A percentile compares a stretch with the other conserved stretches of the same genome.
phyloP scores from a whole-genome alignment of 2,797 vertebrate species.

The Acanthopagrus latus region DNA sequence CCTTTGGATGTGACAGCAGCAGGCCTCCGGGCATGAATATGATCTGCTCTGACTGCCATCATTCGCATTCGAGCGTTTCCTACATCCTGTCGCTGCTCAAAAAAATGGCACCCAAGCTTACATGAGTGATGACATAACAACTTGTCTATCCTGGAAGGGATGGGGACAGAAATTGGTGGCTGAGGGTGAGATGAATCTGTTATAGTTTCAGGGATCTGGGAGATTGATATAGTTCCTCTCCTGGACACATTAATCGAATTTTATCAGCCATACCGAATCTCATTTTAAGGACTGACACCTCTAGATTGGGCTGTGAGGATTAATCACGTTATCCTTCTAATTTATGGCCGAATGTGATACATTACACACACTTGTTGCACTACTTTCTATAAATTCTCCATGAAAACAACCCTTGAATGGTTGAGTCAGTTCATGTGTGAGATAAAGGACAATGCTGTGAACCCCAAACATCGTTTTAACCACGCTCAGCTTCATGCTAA shows the following conservation, averaged over 20 bases:
- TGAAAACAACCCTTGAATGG: neutral
- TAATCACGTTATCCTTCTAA: constrained; percentile 7
- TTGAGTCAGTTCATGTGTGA: neutral
- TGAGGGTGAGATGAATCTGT: constrained; percentile 24
- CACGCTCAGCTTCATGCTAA: neutral
- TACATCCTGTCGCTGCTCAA: neutral
- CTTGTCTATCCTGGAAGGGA: neutral
- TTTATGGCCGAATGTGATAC: constrained; percentile 8
- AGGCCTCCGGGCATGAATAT: constrained; percentile 19
- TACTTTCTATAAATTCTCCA: neutral
- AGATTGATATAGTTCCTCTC: constrained; percentile 32
- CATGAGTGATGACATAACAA: constrained; percentile 31
- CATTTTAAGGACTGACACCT: neutral
- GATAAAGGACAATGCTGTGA: neutral
- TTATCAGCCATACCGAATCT: constrained; percentile 17
- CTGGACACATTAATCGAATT: neutral
- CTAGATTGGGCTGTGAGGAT: constrained; percentile 7
- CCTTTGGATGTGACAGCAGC: neutral
- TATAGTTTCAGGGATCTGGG: neutral
- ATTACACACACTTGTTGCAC: neutral
- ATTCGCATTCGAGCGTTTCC: constrained; percentile 8
- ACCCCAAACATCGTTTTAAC: neutral
- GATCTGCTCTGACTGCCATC: constrained; percentile 9
- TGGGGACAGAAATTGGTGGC: neutral
- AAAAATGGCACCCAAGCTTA: neutral